phyloP scores from a whole-genome alignment of 2,113 vertebrate species.

The Oxyruncus cristatus region DNA sequence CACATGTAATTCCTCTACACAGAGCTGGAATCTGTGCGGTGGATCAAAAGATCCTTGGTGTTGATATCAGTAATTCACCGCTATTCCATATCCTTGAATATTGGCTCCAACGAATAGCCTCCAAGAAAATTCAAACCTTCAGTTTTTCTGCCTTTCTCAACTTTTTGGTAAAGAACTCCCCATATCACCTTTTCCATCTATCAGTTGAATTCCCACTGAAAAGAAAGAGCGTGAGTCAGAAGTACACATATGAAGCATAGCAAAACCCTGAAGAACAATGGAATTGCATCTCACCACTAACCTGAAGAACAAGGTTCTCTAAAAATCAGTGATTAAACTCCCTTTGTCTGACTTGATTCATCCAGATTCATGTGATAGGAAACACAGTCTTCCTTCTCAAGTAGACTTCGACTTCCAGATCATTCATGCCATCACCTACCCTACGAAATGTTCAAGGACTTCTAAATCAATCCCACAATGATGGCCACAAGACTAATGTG shows the following conservation, averaged over 20 bases:
- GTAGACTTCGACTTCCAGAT: not conserved
- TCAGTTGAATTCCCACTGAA: not conserved
- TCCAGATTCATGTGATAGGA: not conserved
- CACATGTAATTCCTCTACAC: rapidly evolving
- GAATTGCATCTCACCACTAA: not conserved
- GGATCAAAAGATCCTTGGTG: not conserved
- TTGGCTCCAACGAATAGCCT: not conserved
- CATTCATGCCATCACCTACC: not conserved
- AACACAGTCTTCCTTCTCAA: not conserved
- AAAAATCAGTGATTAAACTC: not conserved
- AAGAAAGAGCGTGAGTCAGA: not conserved
- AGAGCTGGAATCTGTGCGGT: not conserved
- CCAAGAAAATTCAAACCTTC: not conserved
- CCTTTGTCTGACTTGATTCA: not conserved
- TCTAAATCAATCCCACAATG: not conserved
- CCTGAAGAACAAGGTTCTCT: not conserved
- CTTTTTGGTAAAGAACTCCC: not conserved
- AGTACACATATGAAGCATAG: not conserved
- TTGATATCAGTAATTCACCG: not conserved
- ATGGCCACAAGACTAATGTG: not conserved
- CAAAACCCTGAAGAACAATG: not conserved
- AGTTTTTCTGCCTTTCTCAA: not conserved
- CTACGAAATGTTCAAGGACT: not conserved
- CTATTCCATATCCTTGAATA: not conserved
- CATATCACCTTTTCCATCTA: not conserved